Conservation (phyloP, 2,797 vertebrate species). For the Alectoris magna region DNA sequence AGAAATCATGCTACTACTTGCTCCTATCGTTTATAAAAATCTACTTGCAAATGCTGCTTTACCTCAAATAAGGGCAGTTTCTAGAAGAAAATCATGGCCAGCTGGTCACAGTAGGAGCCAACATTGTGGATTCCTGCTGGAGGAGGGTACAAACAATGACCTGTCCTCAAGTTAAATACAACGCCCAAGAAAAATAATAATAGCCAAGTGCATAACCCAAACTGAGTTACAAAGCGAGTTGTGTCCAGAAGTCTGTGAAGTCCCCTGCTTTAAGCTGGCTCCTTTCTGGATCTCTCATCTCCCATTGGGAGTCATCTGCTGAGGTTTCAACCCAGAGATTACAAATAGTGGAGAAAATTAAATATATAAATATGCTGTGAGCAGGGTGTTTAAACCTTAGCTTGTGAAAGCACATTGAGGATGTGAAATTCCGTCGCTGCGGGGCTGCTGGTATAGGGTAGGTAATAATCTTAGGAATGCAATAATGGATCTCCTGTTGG, state of each 20-base stretch:
- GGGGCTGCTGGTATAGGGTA: not conserved
- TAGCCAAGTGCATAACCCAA: not conserved
- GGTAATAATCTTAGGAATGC: not conserved
- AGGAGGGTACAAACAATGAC: conserved; percentile 1
- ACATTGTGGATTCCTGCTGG: not conserved
- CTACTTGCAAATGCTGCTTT: not conserved
- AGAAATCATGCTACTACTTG: not conserved
- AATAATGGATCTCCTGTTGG: not conserved
- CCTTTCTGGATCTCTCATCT: not conserved
- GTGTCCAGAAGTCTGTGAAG: not conserved
- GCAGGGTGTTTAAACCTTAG: not conserved
- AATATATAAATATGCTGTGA: not conserved
- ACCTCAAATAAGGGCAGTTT: not conserved
- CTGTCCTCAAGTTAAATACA: not conserved
- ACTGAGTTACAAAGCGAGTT: not conserved
- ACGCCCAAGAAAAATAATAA: not conserved
- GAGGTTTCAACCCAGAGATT: not conserved
- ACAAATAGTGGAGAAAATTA: not conserved
- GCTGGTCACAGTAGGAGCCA: conserved; percentile 22
- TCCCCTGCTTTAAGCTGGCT: not conserved
- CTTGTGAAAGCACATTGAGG: not conserved
- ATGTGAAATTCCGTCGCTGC: not conserved
- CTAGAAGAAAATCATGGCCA: conserved; percentile 2
- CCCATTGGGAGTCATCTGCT: not conserved
- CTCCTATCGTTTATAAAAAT: not conserved